phyloP scores from a whole-genome alignment of 1,140 invertebrate genomes.

The Subanguina moxae region DNA sequence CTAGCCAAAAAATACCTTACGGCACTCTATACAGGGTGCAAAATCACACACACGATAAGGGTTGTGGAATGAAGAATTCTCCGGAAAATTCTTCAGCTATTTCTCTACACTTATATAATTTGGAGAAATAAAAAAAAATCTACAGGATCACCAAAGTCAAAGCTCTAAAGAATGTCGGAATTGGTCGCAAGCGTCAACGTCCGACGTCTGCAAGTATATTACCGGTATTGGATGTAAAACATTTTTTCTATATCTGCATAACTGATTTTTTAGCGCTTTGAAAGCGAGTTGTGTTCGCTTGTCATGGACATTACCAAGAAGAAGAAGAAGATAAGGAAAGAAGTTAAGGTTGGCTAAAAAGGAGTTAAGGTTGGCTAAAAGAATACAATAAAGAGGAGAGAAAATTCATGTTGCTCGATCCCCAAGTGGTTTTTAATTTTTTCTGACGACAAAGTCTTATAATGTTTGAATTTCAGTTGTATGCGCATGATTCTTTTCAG shows the following conservation, averaged over 20 bases:
- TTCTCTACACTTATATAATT: too few species aligned
- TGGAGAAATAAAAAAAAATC: too few species aligned
- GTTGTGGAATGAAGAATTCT: too few species aligned
- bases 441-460: too few species aligned
- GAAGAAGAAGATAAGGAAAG: slow-evolving; percentile 50
- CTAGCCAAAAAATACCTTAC: too few species aligned
- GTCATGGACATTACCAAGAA: slow-evolving; percentile 74
- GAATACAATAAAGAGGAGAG: slow-evolving; percentile 60
- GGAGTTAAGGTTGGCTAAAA: too few species aligned
- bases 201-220: slow-evolving; percentile 67
- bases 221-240: too few species aligned
- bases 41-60: too few species aligned
- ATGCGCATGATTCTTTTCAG: slow-evolving; percentile 26
- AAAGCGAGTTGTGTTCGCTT: slow-evolving; percentile 76
- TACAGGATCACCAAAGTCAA: too few species aligned
- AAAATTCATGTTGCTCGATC: slow-evolving; percentile 60
- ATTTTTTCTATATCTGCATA: background rate
- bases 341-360: slow-evolving; percentile 25
- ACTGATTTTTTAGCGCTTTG: slow-evolving; percentile 62
- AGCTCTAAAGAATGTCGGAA: slow-evolving; percentile 70
- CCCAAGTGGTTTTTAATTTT: too few species aligned
- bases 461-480: slow-evolving; percentile 2
- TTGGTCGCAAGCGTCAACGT: slow-evolving; percentile 66
- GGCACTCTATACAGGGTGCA: too few species aligned
- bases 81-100: too few species aligned